Percentiles rank a stretch among this genome's conserved stretches.
phyloP scores from a whole-genome alignment of 2,113 vertebrate species.

The Amphilophus citrinellus region DNA sequence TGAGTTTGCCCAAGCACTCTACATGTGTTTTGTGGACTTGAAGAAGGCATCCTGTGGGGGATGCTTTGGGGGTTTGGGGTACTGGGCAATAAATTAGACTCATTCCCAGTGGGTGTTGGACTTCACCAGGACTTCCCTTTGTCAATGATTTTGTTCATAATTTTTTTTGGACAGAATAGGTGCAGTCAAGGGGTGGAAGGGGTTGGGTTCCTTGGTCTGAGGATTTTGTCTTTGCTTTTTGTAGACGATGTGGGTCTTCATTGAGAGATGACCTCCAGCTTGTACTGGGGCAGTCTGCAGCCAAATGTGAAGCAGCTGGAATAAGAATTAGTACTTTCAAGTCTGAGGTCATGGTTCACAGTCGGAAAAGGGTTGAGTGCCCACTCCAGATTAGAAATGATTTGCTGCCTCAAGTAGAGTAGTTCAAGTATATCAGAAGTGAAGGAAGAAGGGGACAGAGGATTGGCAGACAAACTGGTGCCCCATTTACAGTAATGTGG shows the following conservation, averaged over 20 bases:
- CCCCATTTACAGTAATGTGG: too few relatives aligned
- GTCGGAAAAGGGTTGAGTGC: background rate
- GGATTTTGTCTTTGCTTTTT: background rate
- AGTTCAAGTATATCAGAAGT: background rate
- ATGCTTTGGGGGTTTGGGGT: background rate
- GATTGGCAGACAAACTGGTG: background rate
- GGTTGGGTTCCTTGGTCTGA: fast-evolving
- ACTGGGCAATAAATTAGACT: fast-evolving
- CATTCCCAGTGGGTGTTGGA: too few relatives aligned
- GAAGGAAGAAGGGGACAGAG: background rate
- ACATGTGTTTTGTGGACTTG: background rate
- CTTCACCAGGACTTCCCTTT: background rate
- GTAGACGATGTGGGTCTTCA: background rate
- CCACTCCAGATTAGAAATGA: too few relatives aligned
- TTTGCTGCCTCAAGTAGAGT: background rate
- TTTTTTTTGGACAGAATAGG: background rate
- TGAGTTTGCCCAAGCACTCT: background rate
- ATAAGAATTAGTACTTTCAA: background rate
- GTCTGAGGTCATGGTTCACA: background rate
- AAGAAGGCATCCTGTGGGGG: too few relatives aligned
- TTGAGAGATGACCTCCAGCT: background rate
- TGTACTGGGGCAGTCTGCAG: background rate
- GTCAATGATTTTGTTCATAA: background rate
- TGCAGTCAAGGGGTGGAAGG: too few relatives aligned
- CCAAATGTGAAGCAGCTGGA: background rate